Percentiles rank a stretch among this genome's conserved stretches.
phyloP scores from a whole-genome alignment of 2,888 invertebrate species.

The Cerastis leucographa region DNA sequence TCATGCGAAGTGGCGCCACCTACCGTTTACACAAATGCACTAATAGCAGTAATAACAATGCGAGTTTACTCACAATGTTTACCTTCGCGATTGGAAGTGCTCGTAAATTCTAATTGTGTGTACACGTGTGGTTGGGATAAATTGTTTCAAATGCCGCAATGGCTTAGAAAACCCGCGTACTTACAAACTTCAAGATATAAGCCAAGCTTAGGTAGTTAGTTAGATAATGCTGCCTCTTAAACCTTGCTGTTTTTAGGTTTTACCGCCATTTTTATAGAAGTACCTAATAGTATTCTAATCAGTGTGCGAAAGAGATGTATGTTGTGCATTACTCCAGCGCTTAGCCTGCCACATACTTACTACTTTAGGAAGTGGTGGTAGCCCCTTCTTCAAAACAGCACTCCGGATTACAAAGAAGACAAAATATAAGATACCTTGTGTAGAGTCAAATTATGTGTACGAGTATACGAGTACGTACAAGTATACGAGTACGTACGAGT shows the following conservation, averaged over 20 bases:
- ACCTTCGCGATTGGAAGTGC: constrained; percentile 9
- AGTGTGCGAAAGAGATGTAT: not conserved
- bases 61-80: constrained; percentile 30
- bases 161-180: not conserved
- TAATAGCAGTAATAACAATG: not conserved
- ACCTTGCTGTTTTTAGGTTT: not conserved
- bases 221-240: not conserved
- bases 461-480: too few relatives aligned
- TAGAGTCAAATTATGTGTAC: too few relatives aligned
- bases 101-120: constrained; percentile 37
- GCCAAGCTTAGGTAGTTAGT: not conserved
- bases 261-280: not conserved
- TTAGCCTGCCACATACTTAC: too few relatives aligned
- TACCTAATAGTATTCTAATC: not conserved
- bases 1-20: constrained; percentile 3
- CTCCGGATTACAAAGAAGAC: too few relatives aligned
- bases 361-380: too few relatives aligned
- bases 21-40: not conserved
- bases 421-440: too few relatives aligned
- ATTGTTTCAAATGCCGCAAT: constrained; percentile 9
- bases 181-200: not conserved
- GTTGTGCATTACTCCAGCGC: not conserved
- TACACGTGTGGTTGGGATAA: constrained; percentile 32
- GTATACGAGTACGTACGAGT: too few relatives aligned
- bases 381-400: too few relatives aligned